These are phyloP conservation scores for Hirudinaria manillensis DNA, from an alignment of 2,888 invertebrate species.

Conservation along the genomic window DNA sequence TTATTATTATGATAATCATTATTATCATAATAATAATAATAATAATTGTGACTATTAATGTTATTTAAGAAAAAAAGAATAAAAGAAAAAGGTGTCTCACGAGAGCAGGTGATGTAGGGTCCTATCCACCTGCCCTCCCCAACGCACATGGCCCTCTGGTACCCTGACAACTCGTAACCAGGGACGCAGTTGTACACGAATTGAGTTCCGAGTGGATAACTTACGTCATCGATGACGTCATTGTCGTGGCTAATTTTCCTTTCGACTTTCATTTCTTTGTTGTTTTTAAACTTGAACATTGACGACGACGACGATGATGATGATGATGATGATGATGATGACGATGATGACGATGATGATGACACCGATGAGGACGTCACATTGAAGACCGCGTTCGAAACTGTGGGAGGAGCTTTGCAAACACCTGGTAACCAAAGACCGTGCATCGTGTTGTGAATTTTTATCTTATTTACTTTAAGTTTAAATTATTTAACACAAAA, in stretches of 20 bases:
- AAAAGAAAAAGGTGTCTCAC: conserved; percentile 57
- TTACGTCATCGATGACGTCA: conserved; percentile 67
- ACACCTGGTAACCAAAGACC: not conserved
- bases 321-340: conserved; percentile 19
- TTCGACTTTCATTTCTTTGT: conserved; percentile 50
- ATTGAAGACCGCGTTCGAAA: not conserved
- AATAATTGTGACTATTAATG: not conserved
- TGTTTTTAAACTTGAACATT: conserved; percentile 8
- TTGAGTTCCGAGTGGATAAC: conserved; percentile 80
- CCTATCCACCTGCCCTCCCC: conserved; percentile 87
- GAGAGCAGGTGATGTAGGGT: conserved; percentile 88
- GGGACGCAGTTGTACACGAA: conserved; percentile 86
- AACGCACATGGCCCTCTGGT: conserved; percentile 84
- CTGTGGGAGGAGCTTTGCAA: not conserved
- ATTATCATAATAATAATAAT: not conserved
- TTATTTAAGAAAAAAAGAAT: not conserved
- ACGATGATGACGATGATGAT: not conserved
- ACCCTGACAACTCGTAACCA: conserved; percentile 74
- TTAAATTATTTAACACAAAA: too few relatives aligned
- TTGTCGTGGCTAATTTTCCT: conserved; percentile 66
- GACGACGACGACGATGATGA: not conserved
- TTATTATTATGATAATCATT: not conserved
- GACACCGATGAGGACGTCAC: not conserved
- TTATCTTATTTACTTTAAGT: too few relatives aligned
- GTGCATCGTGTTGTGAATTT: too few relatives aligned